phyloP scores from a whole-genome alignment of 2,797 vertebrate genomes.

The Periophthalmus magnuspinnatus region DNA sequence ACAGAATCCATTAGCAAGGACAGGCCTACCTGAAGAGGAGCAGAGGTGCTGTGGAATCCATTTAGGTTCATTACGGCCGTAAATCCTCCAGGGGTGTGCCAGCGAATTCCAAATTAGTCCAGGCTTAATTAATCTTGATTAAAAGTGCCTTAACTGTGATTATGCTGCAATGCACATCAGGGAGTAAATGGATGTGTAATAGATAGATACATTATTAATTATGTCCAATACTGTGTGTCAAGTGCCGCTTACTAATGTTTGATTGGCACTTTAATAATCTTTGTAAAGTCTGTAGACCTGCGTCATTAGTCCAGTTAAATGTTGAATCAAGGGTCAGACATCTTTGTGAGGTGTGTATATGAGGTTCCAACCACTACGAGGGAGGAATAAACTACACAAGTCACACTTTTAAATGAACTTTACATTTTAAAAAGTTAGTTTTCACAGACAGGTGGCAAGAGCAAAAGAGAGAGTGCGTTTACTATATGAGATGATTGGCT shows the following conservation, averaged over 20 bases:
- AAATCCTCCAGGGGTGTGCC: slow-evolving; percentile 32
- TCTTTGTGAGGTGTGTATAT: background rate
- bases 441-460: no score
- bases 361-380: no score
- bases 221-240: slow-evolving; percentile 27
- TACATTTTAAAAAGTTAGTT: no score
- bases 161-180: slow-evolving; percentile 25
- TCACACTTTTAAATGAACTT: no score
- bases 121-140: slow-evolving; percentile 59
- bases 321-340: background rate
- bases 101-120: slow-evolving; percentile 45
- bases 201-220: slow-evolving; percentile 51
- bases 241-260: slow-evolving; percentile 14
- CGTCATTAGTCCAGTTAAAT: background rate
- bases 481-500: no score
- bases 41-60: slow-evolving; percentile 20
- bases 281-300: slow-evolving; percentile 5
- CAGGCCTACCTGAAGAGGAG: slow-evolving; percentile 21
- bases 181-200: slow-evolving; percentile 40
- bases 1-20: slow-evolving; percentile 22
- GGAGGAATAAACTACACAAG: no score
- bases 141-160: slow-evolving; percentile 39
- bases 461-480: no score
- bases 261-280: background rate
- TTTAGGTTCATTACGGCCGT: slow-evolving; percentile 40